Base-by-base conservation (phyloP, 2,113 vertebrate species). In the Chaetura pelagica region DNA sequence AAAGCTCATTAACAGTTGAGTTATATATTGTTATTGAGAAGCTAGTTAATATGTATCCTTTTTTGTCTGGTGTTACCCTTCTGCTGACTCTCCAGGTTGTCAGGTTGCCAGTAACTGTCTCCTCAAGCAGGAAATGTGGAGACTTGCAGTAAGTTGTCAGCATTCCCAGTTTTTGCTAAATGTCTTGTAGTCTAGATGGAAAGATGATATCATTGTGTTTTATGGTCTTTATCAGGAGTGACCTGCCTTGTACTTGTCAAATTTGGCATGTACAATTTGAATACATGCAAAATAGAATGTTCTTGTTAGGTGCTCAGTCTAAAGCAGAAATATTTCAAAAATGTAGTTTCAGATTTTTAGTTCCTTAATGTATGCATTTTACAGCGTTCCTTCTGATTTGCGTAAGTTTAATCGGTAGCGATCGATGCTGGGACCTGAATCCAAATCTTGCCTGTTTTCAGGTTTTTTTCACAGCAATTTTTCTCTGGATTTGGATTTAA, bases 81-180 rank as follows among this genome's bases (percentile, higher is more conserved):
- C 38, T 73, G 18, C 46, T 67, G n/a, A 29, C 26, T 32, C 6
- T 66, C 17, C n/a, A 42, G 8, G 16, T 35, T 18, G 23, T 46
- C 24, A 38, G 22, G 22, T 29, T 48, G 32, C 7, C 29, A 21
- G 7, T 23, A 32, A 19, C 20, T 18, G 1, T 34, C 4, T 57
- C 4, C 48, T 26, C 2, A 5, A 68, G 69, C 67, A 49, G 46
- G 26, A 14, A 63, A 4, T 0, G 0, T 2, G 42, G 21, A 46
- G 30, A 58, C 12, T 3, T 54, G 26, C 6, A 20, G 15, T 4
- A 8, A 69, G 16, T 24, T 55, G 10, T 34, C 20, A 21, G 17
- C 10, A 15, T 64, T n/a, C 12, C 17, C 3, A 5, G 4, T 15
- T 55, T 69, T 66, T 61, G 38, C 11, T 38, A 51, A 30, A 46